These are phyloP conservation scores for Xiphorhynchus elegans DNA, from an alignment of 2,113 vertebrate species.

Conservation along the genomic window DNA sequence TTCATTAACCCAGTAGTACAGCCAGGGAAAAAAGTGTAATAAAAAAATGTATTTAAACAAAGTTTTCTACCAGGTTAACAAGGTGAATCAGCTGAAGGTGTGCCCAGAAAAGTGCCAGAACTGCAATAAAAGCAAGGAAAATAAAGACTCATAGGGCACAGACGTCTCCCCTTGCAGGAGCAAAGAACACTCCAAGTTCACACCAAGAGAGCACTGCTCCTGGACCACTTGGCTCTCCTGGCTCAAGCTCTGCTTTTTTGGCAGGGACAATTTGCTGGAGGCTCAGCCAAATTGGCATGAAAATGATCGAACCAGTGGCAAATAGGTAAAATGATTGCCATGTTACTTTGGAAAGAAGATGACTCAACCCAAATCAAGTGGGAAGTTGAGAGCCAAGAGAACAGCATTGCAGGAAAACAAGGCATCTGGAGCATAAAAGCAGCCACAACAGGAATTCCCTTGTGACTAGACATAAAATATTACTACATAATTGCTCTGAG, in stretches of 20 bases:
- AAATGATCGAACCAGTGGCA: not conserved
- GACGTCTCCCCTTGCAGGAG: not conserved
- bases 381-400: conserved; percentile 39
- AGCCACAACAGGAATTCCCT: conserved; percentile 59
- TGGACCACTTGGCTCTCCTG: not conserved
- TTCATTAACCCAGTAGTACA: not conserved
- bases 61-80: not conserved
- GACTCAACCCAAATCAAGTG: conserved; percentile 54
- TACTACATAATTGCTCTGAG: conserved; percentile 24
- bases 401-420: conserved; percentile 29
- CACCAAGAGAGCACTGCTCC: not conserved
- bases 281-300: not conserved
- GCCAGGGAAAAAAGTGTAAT: not conserved
- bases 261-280: not conserved
- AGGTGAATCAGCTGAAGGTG: not conserved
- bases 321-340: conserved; percentile 19
- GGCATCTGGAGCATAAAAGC: conserved; percentile 44
- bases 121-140: not conserved
- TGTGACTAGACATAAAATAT: conserved; percentile 29
- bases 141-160: not conserved
- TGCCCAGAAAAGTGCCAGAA: not conserved
- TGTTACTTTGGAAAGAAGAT: conserved; percentile 8
- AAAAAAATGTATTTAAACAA: not conserved
- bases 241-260: not conserved
- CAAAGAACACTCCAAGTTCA: not conserved